Base-by-base conservation (phyloP, 2,113 vertebrate species). In the Raja brachyura region DNA sequence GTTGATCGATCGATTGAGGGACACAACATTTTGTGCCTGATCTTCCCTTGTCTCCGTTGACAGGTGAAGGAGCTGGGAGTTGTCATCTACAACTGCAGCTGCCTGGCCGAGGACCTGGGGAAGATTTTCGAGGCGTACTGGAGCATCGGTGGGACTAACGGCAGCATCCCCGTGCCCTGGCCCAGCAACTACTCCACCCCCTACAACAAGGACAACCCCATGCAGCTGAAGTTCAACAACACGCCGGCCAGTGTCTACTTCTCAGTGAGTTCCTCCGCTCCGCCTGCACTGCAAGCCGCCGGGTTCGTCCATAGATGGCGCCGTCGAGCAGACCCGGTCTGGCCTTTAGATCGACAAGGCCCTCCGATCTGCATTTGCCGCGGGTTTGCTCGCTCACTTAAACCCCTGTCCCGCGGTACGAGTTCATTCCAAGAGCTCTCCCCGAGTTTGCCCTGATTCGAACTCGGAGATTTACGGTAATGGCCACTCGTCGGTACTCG, bases 101-200 rank as follows among this genome's bases (percentile, higher is more conserved):
- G 98, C 93, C 66, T 99, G 93, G 98, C 98, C 0, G n/a, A 94
- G 16, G 98, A 99, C 93, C 94, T 99, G 70, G 95, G 93, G 4
- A 99, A 99, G 94, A 97, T 99, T 93, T 99, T 99, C 4, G 97
- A 99, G 68, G 97, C 96, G 0, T 99, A 99, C 63, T 99, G 98
- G 98, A 96, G 95, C 4, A 94, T 99, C 0, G 98, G 98, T 0
- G 93, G 96, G 48, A 96, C 95, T 0, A 95, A 94, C 0, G 93
- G 96, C 48, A 94, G 96, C 28, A 96, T 99, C 94, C 98, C 98
- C 0, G 94, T 95, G 0, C 97, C 97, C 0, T 99, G 98, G 98
- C 98, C 98, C 0, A 94, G 59, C 59, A 95, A 94, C 0, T 99
- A 95, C 78, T 95, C 97, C 93, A 99, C 98, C 0, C 0, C 39